Conservation (phyloP, 2,797 vertebrate species). For the Pipistrellus nathusii region DNA sequence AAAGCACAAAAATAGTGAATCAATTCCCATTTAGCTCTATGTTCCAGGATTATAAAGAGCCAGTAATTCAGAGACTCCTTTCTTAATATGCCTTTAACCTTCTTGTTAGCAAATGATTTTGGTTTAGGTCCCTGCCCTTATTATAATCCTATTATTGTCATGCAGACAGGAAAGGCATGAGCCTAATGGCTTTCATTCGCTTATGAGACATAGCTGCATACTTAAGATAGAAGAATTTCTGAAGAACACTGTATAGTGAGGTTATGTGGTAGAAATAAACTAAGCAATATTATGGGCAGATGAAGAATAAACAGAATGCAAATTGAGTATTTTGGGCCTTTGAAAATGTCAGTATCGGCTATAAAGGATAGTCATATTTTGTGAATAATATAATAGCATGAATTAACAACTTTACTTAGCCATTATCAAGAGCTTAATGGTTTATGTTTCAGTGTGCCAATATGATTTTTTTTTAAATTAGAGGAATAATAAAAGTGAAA, state of each 20-base stretch:
- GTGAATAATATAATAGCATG: conserved; percentile 73
- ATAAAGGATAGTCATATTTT: conserved; percentile 74
- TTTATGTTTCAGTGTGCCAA: conserved; percentile 19
- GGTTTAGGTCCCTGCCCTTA: background rate
- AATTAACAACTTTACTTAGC: conserved; percentile 73
- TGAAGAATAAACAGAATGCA: background rate
- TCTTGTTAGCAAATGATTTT: background rate
- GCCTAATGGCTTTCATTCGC: background rate
- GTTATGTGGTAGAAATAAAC: background rate
- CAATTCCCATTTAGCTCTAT: background rate
- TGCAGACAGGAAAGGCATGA: background rate
- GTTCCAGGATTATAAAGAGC: background rate
- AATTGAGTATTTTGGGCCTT: background rate
- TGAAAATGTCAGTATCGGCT: conserved; percentile 33
- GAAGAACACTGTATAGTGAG: background rate
- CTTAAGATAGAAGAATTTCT: background rate
- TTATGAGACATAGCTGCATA: background rate
- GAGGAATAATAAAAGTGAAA: conserved; percentile 37
- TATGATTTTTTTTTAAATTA: conserved; percentile 70
- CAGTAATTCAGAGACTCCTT: background rate
- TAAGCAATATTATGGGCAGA: background rate
- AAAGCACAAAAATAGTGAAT: background rate
- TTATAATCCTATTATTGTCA: background rate
- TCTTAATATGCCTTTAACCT: background rate
- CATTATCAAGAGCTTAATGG: conserved; percentile 67